Percentiles rank a stretch among this genome's conserved stretches.
These are phyloP conservation scores for Acridotheres tristis DNA, from an alignment of 2,797 vertebrate genomes.

Conservation along the genomic window DNA sequence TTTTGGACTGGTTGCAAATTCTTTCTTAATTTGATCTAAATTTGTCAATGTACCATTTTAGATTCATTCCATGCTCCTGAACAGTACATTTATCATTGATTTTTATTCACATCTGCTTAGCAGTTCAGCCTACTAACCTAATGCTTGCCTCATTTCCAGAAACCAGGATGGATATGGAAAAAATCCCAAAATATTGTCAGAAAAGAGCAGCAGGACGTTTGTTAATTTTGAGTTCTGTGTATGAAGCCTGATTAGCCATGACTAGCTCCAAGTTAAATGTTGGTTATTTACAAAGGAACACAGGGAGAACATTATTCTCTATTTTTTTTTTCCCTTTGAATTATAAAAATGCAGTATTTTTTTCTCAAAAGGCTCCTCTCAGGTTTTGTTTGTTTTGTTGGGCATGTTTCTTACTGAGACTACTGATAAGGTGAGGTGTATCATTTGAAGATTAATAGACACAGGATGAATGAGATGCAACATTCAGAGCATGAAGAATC, in stretches of 20 bases:
- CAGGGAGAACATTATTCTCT: background rate
- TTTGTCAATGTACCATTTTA: slow-evolving; percentile 15
- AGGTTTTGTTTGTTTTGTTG: background rate
- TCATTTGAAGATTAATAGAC: slow-evolving; percentile 73
- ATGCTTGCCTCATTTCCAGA: background rate
- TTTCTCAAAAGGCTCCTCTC: background rate
- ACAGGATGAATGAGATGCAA: slow-evolving; percentile 45
- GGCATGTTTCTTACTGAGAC: background rate
- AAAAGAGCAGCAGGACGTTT: background rate
- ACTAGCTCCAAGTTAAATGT: slow-evolving; percentile 22
- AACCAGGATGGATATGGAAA: background rate
- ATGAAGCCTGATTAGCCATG: background rate
- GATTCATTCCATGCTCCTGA: slow-evolving; percentile 27
- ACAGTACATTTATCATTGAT: slow-evolving; percentile 38
- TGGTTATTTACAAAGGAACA: background rate
- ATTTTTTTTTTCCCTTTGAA: background rate
- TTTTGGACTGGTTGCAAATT: slow-evolving; percentile 65
- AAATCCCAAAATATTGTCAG: rapidly evolving
- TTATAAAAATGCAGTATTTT: background rate
- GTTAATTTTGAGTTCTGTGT: background rate
- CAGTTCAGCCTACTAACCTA: slow-evolving; percentile 37
- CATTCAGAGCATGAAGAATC: slow-evolving; percentile 72
- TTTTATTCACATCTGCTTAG: slow-evolving; percentile 65
- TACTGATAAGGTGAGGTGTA: background rate
- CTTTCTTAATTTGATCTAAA: slow-evolving; percentile 52